Conservation (phyloP, 2,113 vertebrate species). For the Dromaius novaehollandiae region DNA sequence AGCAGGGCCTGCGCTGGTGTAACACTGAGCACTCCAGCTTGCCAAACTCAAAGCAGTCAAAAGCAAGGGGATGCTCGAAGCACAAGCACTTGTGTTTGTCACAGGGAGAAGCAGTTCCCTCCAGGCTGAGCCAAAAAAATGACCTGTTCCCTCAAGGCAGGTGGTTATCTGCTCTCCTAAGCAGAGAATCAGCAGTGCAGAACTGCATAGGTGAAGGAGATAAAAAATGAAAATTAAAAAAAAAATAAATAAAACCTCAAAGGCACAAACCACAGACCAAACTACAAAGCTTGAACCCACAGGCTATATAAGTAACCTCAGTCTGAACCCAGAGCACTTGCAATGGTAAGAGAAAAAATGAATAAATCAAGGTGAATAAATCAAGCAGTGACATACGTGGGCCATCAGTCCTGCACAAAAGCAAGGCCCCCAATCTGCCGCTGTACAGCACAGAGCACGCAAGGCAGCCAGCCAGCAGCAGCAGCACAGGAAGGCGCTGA, state of each 20-base stretch:
- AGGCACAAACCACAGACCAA: background rate
- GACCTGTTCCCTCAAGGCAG: accelerated
- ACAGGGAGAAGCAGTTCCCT: background rate
- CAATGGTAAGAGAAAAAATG: background rate
- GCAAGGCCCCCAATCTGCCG: background rate
- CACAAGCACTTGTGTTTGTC: background rate
- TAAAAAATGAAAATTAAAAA: too few species aligned
- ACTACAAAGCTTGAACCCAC: background rate
- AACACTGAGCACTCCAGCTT: background rate
- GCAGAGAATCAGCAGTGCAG: background rate
- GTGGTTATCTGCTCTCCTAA: background rate
- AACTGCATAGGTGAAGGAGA: background rate
- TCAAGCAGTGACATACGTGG: background rate
- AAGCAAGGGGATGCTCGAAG: background rate
- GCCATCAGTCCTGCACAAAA: background rate
- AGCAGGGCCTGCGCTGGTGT: background rate
- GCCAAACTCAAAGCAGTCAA: background rate
- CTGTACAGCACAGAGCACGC: too few species aligned
- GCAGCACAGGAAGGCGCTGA: background rate
- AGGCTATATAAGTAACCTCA: too few species aligned
- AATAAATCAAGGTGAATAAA: background rate
- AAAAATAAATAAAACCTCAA: background rate
- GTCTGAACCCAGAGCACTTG: background rate
- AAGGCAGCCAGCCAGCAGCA: background rate
- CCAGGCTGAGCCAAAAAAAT: background rate